Base-by-base conservation (phyloP, 2,888 invertebrate genomes). In the Zygothrica quintamaculata region DNA sequence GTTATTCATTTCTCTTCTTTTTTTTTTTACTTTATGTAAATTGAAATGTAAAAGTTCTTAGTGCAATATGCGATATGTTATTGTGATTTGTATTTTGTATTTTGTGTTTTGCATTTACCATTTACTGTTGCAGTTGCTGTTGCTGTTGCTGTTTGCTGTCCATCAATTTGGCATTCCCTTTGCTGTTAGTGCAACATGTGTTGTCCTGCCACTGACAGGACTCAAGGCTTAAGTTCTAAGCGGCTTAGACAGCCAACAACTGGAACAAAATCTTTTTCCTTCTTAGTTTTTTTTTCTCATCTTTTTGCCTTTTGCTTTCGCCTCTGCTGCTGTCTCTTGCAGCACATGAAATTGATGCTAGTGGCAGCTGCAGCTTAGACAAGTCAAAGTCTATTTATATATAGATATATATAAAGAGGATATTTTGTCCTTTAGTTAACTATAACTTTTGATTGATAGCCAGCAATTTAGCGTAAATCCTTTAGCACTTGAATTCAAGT, bases 91-190 rank as follows among this genome's bases (percentile, higher is more conserved):
- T 29, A 9, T 29, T n/a, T 29, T n/a, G 4, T 9, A n/a, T 8
- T 29, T 29, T 29, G 29, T 29, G n/a, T 7, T n/a, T n/a, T 29
- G 13, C 25, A 48, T 52, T 64, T 68, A 64, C n/a, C n/a, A n/a
- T n/a, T n/a, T n/a, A n/a, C n/a, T n/a, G n/a, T n/a, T n/a, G n/a
- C n/a, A n/a, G n/a, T n/a, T n/a, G n/a, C n/a, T n/a, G n/a, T n/a
- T n/a, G n/a, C n/a, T n/a, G n/a, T n/a, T n/a, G n/a, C n/a, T 61
- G 55, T 37, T 66, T 67, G 53, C n/a, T 51, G 33, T 42, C 22
- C 44, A 55, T 51, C 29, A 50, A 53, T 36, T 39, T 18, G 40
- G 66, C 25, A 7, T 43, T 25, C 50, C 34, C 46, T 44, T 33
- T 29, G 29, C 29, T 9, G 29, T 5, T 11, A 22, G 25, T 34